Evolutionary conservation across 1,140 invertebrate species (phyloP), one percentile per base, ranked within the genome.

Genomic region (Drosophila pseudoobscura): DNA sequence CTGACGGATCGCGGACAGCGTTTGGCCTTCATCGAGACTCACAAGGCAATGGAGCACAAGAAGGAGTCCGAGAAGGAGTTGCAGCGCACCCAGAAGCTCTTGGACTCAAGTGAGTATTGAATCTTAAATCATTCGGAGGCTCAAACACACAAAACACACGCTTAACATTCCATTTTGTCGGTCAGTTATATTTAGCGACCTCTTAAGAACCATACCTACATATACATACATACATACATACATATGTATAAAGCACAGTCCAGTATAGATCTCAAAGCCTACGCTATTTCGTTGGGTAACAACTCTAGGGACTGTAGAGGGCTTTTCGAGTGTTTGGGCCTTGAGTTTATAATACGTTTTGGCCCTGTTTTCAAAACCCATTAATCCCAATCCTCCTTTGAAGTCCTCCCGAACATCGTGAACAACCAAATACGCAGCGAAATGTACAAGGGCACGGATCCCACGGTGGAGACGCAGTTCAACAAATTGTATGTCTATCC

Each of bases 401-500:
- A 94, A 96, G 98, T 99, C 57, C 93, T 99, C 60, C 98, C 98
- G 2, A 96, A 97, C 91, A 99, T 99, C 91, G 96, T 99, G 47
- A 92, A 92, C 52, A 91, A 91, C 59, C 89, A 92, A 75, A 92
- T 92, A 60, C 90, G 91, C 52, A 80, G 80, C 58, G 91, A 92
- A 80, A 92, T 91, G 91, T 91, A 91, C 65, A 92, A 91, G 72
- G 85, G 89, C 57, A 79, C 91, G 24, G 90, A 91, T 76, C 88
- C 90, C 17, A 90, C 82, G 9, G 89, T 85, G 62, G 91, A 92
- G 56, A 91, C 89, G 26, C 98, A 98, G 91, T 99, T 99, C 92
- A 98, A 99, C 90, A 97, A 99, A 89, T 97, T 99, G 62, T 99
- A 99, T 92, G 98, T 99, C 55, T 97, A 99, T 91, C 95, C 97